These are phyloP conservation scores for Mystacornis crossleyi DNA, from an alignment of 2,113 vertebrate genomes.

Conservation along the genomic window DNA sequence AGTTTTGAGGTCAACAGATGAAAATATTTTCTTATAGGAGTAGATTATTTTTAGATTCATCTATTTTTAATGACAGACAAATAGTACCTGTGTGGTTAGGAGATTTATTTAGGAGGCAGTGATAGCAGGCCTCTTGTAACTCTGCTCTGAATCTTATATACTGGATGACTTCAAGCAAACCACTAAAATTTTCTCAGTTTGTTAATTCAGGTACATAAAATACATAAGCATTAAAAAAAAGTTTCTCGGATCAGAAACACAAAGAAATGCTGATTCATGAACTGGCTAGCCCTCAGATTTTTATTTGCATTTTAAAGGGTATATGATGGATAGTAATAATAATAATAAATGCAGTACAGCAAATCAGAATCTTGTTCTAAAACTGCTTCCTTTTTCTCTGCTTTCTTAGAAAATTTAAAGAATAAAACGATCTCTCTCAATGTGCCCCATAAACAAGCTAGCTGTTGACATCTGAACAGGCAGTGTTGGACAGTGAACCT, in stretches of 20 bases:
- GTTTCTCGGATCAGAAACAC: background rate
- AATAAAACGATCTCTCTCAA: background rate
- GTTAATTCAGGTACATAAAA: background rate
- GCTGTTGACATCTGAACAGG: background rate
- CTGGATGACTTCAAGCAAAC: background rate
- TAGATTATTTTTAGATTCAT: background rate
- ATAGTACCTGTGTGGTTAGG: background rate
- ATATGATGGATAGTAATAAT: background rate
- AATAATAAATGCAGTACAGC: background rate
- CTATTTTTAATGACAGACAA: background rate
- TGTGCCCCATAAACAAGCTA: background rate
- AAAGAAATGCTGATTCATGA: background rate
- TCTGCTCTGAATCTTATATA: background rate
- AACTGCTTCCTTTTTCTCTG: background rate
- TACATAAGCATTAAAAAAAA: background rate
- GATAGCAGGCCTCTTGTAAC: background rate
- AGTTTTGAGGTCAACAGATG: background rate
- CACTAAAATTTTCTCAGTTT: background rate
- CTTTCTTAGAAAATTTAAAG: background rate
- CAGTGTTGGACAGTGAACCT: background rate
- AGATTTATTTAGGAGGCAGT: background rate
- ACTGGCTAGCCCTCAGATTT: background rate
- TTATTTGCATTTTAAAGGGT: background rate
- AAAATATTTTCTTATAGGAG: background rate
- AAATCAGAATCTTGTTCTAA: background rate